Evolutionary conservation across 2,888 invertebrate species (phyloP), one percentile per base, ranked within the genome.

Genomic region (Caenorhabditis sp.): DNA sequence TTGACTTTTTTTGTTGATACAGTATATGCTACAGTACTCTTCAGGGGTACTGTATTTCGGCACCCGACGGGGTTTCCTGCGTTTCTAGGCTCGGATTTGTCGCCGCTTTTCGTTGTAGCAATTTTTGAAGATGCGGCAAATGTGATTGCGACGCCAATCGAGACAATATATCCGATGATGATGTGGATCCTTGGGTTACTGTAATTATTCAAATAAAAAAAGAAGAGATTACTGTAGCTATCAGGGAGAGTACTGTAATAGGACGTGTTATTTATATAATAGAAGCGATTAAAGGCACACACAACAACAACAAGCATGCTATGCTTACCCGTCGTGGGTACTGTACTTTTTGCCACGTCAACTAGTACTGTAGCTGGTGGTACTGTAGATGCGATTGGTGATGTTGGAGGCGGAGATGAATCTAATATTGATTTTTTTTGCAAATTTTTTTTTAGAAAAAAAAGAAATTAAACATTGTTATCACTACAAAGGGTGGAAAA

Each of bases 101-200:
- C 26, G 66, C 74, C 27, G 69, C 66, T 37, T 74, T 74, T 14
- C 74, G 24, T 51, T 74, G 69, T 26, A 74, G 27, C 57, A 74
- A 60, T 27, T 61, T 74, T 26, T 74, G 74, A 19, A 74, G 50
- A 19, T 69, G 58, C 3, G 74, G 58, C 6, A 58, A 21, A 58
- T 58, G 24, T 17, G 36, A 19, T 23, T 26, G 26, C 6, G 58
- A 26, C 3, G 58, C 58, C 58, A 58, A 23, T 36, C 37, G 36
- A 10, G 58, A 26, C 26, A 55, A 49, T 24, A 59, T 19, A 50
- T 54, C 60, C n/a, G 43, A 54, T 8, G 43, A 26, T 10, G 37
- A 3, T 58, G 58, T n/a, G 21, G 37, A n/a, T 58, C 37, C 4
- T 21, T 5, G 37, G 19, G 3, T 17, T 23, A 51, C 23, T 51